Evolutionary conservation across 2,888 invertebrate species (phyloP).

Genomic region (Sabatieria punctata): DNA sequence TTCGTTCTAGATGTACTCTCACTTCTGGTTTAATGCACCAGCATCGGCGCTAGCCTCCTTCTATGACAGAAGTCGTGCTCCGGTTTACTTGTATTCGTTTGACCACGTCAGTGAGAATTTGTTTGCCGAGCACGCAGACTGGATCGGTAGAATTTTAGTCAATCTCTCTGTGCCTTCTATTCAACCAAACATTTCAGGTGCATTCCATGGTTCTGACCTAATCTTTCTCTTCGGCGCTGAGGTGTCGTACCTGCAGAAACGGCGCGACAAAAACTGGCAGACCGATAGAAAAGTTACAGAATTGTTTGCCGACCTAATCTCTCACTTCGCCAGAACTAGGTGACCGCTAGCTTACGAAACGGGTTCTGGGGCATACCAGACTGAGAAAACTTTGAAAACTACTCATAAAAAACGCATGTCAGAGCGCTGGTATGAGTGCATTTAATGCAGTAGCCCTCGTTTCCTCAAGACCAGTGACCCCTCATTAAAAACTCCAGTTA

Average conservation of each 20-base stretch:
- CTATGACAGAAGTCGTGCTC: conserved; percentile 20
- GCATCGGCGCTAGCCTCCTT: conserved; percentile 23
- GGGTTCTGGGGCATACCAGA: too few relatives aligned
- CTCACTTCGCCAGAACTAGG: conserved; percentile 26
- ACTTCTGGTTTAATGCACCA: conserved; percentile 31
- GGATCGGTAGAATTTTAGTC: not conserved
- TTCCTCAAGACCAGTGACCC: too few relatives aligned
- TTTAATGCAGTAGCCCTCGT: too few relatives aligned
- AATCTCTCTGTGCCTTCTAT: too few relatives aligned
- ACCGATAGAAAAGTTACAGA: conserved; percentile 28
- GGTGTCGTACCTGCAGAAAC: conserved; percentile 22
- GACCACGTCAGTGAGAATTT: conserved; percentile 29
- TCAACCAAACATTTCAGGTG: conserved; percentile 16
- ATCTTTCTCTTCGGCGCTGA: conserved; percentile 28
- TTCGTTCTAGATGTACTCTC: conserved; percentile 27
- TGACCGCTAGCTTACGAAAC: too few relatives aligned
- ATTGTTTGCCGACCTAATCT: conserved; percentile 28
- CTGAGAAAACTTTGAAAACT: too few relatives aligned
- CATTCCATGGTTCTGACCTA: conserved; percentile 29
- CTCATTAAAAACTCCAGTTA: too few relatives aligned
- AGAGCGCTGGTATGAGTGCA: too few relatives aligned
- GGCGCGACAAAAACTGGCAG: conserved; percentile 29
- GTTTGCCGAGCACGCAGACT: conserved; percentile 14
- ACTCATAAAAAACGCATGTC: too few relatives aligned
- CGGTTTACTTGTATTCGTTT: conserved; percentile 30